A percentile compares a stretch with the other conserved stretches of the same genome.
Evolutionary conservation across 2,113 vertebrate species (phyloP).

Genomic region (Phoxinus phoxinus): DNA sequence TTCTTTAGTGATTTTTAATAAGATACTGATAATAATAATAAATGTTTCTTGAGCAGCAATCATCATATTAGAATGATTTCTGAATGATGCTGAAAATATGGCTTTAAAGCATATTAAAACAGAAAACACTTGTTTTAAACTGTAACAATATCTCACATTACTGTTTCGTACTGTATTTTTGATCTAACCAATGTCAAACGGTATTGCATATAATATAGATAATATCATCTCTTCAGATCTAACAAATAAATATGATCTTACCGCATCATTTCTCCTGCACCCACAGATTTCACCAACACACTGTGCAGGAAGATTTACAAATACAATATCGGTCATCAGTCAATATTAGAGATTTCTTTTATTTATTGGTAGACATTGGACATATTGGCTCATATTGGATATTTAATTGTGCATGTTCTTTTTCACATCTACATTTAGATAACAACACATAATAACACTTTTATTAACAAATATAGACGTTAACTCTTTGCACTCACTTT

Average conservation of each 20-base stretch:
- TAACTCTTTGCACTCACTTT: constrained; percentile 75
- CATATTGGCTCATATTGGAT: not conserved
- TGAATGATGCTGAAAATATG: not conserved
- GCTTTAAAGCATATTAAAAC: not conserved
- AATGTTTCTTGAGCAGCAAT: not conserved
- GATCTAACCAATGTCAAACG: not conserved
- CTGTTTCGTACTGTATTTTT: not conserved
- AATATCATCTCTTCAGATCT: not conserved
- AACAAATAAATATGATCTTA: constrained; percentile 68
- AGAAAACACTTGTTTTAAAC: not conserved
- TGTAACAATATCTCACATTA: not conserved
- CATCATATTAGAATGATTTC: not conserved
- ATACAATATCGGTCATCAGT: not conserved
- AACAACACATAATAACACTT: not conserved
- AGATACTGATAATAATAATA: too few species aligned
- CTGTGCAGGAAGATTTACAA: constrained; percentile 70
- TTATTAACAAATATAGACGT: too few species aligned
- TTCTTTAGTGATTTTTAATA: too few species aligned
- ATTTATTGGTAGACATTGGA: not conserved
- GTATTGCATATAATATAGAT: not conserved
- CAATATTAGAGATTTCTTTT: not conserved
- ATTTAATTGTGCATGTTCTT: not conserved
- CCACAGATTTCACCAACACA: constrained; percentile 92
- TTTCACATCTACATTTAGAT: not conserved
- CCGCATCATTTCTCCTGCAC: constrained; percentile 85